Percentiles rank a stretch among this genome's conserved stretches.
Evolutionary conservation across 2,113 vertebrate genomes (phyloP).

Genomic region (Crocuta crocuta): DNA sequence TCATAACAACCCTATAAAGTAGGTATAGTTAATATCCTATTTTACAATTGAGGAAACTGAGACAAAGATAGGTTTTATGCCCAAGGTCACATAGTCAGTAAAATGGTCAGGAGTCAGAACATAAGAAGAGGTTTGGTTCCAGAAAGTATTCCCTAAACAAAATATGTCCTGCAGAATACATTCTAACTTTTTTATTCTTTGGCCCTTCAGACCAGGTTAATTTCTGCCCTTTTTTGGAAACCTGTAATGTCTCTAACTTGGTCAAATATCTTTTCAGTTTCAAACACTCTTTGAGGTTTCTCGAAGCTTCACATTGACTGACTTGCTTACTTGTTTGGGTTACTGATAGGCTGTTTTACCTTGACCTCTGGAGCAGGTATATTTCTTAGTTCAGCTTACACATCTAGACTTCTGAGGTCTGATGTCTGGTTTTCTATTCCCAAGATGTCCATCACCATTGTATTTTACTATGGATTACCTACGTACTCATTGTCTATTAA

Average conservation of each 20-base stretch:
- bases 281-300: not conserved
- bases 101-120: not conserved
- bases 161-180: not conserved
- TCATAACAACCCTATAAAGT: not conserved
- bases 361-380: not conserved
- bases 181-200: not conserved
- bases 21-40: not conserved
- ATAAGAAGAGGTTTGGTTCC: not conserved
- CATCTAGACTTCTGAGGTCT: not conserved
- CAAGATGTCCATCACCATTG: not conserved
- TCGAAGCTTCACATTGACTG: not conserved
- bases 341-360: not conserved
- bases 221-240: not conserved
- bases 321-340: not conserved
- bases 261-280: not conserved
- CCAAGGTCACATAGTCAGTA: not conserved
- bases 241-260: not conserved
- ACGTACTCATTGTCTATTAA: not conserved
- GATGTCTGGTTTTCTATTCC: not conserved
- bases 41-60: not conserved
- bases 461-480: not conserved
- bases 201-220: not conserved
- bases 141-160: not conserved
- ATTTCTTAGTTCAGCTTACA: not conserved
- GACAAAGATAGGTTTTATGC: not conserved